Evolutionary conservation across 2,113 vertebrate genomes (phyloP).

Genomic region (Prionailurus bengalensis): DNA sequence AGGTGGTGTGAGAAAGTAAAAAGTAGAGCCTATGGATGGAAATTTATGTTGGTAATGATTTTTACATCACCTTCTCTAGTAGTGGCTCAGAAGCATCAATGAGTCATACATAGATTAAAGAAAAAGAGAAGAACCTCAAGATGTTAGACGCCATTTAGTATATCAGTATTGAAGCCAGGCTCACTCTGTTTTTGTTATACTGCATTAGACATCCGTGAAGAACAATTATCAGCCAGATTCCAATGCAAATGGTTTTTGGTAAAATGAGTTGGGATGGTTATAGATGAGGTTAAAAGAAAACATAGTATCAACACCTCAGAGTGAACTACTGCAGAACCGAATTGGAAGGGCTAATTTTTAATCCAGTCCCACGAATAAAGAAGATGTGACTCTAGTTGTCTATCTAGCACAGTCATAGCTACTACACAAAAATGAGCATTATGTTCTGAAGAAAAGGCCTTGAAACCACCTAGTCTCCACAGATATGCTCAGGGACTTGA

Average conservation of each 20-base stretch:
- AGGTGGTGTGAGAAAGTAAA: slow-evolving; percentile 25
- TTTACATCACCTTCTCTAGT: slow-evolving; percentile 26
- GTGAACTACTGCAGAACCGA: slow-evolving; percentile 11
- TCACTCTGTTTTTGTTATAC: slow-evolving; percentile 7
- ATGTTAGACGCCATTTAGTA: neutral
- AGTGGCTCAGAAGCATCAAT: neutral
- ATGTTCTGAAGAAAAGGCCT: slow-evolving; percentile 13
- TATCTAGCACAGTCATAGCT: neutral
- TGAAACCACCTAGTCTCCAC: neutral
- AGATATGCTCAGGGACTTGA: neutral
- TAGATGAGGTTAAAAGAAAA: slow-evolving; percentile 27
- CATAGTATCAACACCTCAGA: neutral
- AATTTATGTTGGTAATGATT: slow-evolving; percentile 41
- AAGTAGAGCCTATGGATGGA: slow-evolving; percentile 37
- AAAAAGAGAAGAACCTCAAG: slow-evolving; percentile 11
- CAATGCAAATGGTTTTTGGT: neutral
- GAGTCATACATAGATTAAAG: neutral
- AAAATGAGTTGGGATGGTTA: slow-evolving; percentile 42
- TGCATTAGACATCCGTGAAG: neutral
- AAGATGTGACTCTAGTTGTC: neutral
- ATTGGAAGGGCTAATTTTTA: neutral
- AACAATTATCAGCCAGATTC: slow-evolving; percentile 9
- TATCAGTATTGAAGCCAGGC: neutral
- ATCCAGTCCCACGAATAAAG: neutral
- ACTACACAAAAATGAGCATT: neutral